Percentiles rank a stretch among this genome's conserved stretches.
Evolutionary conservation across 2,113 vertebrate genomes (phyloP).

Genomic region (Nothobranchius kuhntae): DNA sequence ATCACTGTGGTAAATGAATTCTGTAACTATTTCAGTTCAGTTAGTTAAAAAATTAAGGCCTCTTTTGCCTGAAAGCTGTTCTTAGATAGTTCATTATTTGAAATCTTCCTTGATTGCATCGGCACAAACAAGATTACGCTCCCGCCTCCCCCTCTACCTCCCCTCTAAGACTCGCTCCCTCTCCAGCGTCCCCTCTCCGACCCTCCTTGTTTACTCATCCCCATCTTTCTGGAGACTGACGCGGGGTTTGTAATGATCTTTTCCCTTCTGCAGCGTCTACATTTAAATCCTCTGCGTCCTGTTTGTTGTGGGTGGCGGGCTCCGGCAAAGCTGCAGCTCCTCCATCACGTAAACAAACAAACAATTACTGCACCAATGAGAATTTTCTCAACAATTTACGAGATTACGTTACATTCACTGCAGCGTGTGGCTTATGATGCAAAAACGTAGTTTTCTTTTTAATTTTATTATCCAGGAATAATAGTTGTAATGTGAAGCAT

Average conservation of each 20-base stretch:
- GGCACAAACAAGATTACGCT: too few relatives aligned
- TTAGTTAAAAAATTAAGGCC: not conserved
- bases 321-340: conserved; percentile 35
- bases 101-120: too few relatives aligned
- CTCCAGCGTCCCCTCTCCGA: conserved; percentile 37
- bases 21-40: not conserved
- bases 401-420: conserved; percentile 13
- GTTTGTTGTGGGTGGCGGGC: conserved; percentile 56
- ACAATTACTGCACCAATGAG: conserved; percentile 73
- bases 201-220: conserved; percentile 55
- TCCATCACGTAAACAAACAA: conserved; percentile 82
- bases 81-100: too few relatives aligned
- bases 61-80: not conserved
- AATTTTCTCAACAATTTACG: conserved; percentile 68
- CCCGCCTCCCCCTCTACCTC: not conserved
- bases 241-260: conserved; percentile 53
- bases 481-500: conserved; percentile 61
- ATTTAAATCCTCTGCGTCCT: conserved; percentile 42
- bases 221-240: conserved; percentile 28
- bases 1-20: conserved; percentile 16
- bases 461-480: conserved; percentile 16
- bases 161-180: not conserved
- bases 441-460: conserved; percentile 5
- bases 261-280: conserved; percentile 18
- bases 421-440: conserved; percentile 16